Base-by-base conservation (phyloP, 1,140 invertebrate genomes). In the Trachymyrmex cornetzi region DNA sequence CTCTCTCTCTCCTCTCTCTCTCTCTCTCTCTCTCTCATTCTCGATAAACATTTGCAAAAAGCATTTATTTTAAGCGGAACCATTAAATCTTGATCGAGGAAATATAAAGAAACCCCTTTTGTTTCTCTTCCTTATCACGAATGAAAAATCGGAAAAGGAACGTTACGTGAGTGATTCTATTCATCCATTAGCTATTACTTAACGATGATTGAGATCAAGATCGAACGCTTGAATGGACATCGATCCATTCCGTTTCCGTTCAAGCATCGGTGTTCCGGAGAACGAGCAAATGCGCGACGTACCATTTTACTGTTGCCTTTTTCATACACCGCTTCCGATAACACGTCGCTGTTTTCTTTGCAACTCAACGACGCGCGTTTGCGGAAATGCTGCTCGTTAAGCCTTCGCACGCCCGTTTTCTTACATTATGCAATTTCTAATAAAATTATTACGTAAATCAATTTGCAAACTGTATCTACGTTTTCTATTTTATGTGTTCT, bases 201-300 rank as follows among this genome's bases (percentile, higher is more conserved):
- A 89, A 89, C 44, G 4, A 14, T 6, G 61, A 84, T 72, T 74
- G 59, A 82, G 19, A 87, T 64, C 55, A n/a, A n/a, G 77, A 87
- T n/a, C 38, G 55, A 9, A 66, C 38, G 85, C 57, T 89, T 61
- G 63, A 87, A 87, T 50, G 77, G 53, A 53, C 61, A 75, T 89
- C 38, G 30, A 48, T 44, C 66, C 85, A 88, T 88, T 55, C 57
- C n/a, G 11, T 30, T 82, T 87, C 63, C 63, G 69, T 59, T 53
- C 57, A 24, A 59, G 3, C 38, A 44, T 14, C 55, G 19, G 55
- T 63, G 88, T 90, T 89, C 88, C 85, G 38, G 14, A 50, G 88
- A 81, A 16, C 57, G 88, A 77, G 84, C 27, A 89, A 89, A 81
- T 81, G 63, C 71, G 88, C 88, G 88, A 86, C 66, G 77, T 87